Evolutionary conservation across 2,888 invertebrate genomes (phyloP).

Genomic region (Oscheius sp.): DNA sequence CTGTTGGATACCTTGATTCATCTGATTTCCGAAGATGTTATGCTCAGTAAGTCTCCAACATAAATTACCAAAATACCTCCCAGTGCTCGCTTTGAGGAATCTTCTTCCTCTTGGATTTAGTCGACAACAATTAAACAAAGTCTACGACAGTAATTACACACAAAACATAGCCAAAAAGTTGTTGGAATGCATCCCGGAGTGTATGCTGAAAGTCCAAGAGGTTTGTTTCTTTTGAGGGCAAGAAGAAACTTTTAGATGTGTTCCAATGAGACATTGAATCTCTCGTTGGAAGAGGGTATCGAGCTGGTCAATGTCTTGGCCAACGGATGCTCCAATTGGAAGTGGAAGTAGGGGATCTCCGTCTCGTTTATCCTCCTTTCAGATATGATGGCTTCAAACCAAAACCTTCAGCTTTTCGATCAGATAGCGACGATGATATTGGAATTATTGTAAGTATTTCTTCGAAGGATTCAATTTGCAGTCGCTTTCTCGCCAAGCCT

Average conservation of each 20-base stretch:
- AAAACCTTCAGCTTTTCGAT: conserved; percentile 39
- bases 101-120: conserved; percentile 41
- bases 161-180: conserved; percentile 37
- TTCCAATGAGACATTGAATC: conserved; percentile 20
- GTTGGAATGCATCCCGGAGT: conserved; percentile 49
- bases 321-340: conserved; percentile 42
- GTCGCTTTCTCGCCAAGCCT: conserved; percentile 61
- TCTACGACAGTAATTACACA: conserved; percentile 6
- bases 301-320: conserved; percentile 37
- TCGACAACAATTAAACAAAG: conserved; percentile 34
- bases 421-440: conserved; percentile 51
- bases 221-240: conserved; percentile 28
- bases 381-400: conserved; percentile 53
- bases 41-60: conserved; percentile 73
- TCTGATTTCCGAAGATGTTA: conserved; percentile 92
- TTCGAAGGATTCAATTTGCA: too few relatives aligned
- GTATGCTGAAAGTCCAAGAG: conserved; percentile 42
- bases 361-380: conserved; percentile 8
- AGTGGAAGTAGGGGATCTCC: conserved; percentile 44
- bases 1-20: conserved; percentile 89
- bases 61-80: neutral
- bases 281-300: conserved; percentile 41
- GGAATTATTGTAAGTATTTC: neutral
- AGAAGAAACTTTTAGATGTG: conserved; percentile 31
- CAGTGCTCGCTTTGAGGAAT: conserved; percentile 40